Evolutionary conservation across 2,113 vertebrate genomes (phyloP), one percentile per base, ranked within the genome.

Genomic region (Trachemys scripta): DNA sequence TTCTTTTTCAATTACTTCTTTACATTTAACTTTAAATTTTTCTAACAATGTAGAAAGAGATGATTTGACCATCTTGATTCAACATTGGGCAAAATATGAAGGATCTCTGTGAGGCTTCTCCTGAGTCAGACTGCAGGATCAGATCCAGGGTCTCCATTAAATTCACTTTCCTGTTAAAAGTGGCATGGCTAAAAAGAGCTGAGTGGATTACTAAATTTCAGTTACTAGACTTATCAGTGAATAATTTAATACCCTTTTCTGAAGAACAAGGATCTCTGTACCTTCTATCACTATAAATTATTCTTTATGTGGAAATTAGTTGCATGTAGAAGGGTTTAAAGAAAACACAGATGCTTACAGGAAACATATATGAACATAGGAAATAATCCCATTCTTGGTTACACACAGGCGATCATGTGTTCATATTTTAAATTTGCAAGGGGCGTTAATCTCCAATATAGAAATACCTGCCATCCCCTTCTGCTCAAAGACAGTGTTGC

Each of bases 41-140:
- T 96, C 80, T 90, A 94, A 96, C 80, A 13, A 38, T 11, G 25
- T 80, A 49, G 47, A 35, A 92, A 93, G 84, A 79, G 85, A 94
- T 84, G 53, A 51, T 91, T 96, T 97, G 94, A 94, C 88, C 19
- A 92, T 97, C 65, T 97, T 92, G 93, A 92, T 92, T 97, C 57
- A 88, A 90, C 88, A 89, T 95, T 8, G 51, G 83, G 91, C 82
- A 78, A 80, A 93, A 84, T 78, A 8, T 91, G 76, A 93, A 80
- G 85, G 10, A 29, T 47, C 14, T 47, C 20, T 14, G 45, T 72
- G 56, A 51, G 42, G 13, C 14, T 6, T 72, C 80, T 42, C 51
- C 42, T 69, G 80, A 84, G 14, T 13, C 50, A 47, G 42, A 45
- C 2, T 93, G 72, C 38, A 82, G 1, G 22, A 13, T 1, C 42